Evolutionary conservation across 2,888 invertebrate genomes (phyloP).

Genomic region (Lepidochrysops patricia): DNA sequence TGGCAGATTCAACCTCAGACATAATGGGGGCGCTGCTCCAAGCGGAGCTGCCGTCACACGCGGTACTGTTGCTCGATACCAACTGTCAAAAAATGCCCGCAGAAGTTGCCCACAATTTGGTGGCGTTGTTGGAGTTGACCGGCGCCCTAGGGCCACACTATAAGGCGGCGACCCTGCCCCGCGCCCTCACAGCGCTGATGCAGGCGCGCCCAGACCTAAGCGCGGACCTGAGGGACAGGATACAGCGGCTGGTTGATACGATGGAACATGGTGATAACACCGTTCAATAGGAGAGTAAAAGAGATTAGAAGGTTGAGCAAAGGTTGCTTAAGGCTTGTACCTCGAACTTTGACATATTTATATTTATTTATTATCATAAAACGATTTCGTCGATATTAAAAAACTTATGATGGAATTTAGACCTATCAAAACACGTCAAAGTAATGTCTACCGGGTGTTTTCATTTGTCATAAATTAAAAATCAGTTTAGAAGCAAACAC

Average conservation of each 20-base stretch:
- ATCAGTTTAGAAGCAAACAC: too few relatives aligned
- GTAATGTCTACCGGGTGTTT: too few relatives aligned
- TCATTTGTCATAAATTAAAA: too few relatives aligned
- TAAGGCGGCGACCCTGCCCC: conserved; percentile 46
- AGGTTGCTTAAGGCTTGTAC: too few relatives aligned
- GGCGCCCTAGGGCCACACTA: conserved; percentile 46
- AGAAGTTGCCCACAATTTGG: conserved; percentile 66
- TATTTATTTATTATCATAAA: too few relatives aligned
- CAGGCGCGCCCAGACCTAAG: conserved; percentile 45
- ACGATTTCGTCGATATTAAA: too few relatives aligned
- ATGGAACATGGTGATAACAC: neutral
- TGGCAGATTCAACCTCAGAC: neutral
- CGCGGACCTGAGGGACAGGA: neutral
- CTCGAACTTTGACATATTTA: too few relatives aligned
- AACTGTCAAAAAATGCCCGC: conserved; percentile 62
- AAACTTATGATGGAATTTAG: too few relatives aligned
- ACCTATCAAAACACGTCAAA: too few relatives aligned
- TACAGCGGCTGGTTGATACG: neutral
- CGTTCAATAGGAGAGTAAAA: too few relatives aligned
- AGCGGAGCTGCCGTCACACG: conserved; percentile 68
- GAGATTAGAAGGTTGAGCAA: too few relatives aligned
- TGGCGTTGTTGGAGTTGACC: conserved; percentile 63
- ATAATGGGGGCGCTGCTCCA: conserved; percentile 39
- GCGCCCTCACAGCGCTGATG: conserved; percentile 45
- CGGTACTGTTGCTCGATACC: conserved; percentile 62